These are phyloP conservation scores for Coptotermes formosanus DNA, from an alignment of 1,140 invertebrate genomes.

Conservation along the genomic window DNA sequence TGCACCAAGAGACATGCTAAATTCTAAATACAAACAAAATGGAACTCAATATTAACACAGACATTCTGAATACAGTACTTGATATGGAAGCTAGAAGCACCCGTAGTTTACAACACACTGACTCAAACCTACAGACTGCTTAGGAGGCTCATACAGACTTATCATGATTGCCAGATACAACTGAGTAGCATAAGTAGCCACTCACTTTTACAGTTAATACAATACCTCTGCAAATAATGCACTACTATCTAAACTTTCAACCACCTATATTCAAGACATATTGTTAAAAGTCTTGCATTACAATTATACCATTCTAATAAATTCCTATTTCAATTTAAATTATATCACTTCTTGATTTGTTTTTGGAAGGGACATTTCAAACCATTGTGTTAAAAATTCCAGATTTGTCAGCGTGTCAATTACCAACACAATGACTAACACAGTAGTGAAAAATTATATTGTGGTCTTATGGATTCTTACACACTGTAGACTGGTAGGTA, in stretches of 20 bases:
- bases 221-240: neutral
- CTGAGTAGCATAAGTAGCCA: neutral
- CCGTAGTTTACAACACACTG: constrained; percentile 1
- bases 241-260: neutral
- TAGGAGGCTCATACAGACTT: neutral
- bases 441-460: too few species aligned
- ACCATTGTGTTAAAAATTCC: neutral
- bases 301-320: neutral
- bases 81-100: constrained; percentile 11
- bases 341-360: neutral
- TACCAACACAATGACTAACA: too few species aligned
- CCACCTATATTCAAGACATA: neutral
- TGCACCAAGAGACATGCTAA: neutral
- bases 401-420: too few species aligned
- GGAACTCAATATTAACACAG: too few species aligned
- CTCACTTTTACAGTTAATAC: neutral
- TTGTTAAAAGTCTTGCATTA: neutral
- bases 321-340: neutral
- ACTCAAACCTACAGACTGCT: neutral
- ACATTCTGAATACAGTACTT: neutral
- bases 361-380: neutral
- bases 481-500: too few species aligned
- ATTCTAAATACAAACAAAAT: too few species aligned
- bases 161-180: neutral
- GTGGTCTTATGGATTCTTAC: too few species aligned